These are phyloP conservation scores for Leptura quadrifasciata DNA, from an alignment of 2,888 invertebrate species.

Conservation along the genomic window DNA sequence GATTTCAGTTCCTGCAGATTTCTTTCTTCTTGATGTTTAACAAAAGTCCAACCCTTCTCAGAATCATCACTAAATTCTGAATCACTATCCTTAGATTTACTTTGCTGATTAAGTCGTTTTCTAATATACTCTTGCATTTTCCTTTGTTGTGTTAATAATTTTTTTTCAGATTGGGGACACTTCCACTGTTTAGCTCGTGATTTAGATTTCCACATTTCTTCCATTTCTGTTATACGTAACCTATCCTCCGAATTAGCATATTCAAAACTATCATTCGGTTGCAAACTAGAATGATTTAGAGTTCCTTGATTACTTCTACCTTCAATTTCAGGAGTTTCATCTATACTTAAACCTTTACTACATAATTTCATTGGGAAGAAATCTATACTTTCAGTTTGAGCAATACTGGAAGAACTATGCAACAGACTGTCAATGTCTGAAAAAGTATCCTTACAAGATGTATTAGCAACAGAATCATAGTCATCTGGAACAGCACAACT, in stretches of 20 bases:
- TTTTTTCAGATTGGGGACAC: slow-evolving; percentile 53
- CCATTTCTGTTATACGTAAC: background rate
- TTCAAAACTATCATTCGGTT: background rate
- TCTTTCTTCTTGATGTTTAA: slow-evolving; percentile 67
- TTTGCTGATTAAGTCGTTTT: slow-evolving; percentile 56
- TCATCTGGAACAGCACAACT: slow-evolving; percentile 71
- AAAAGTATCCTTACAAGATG: slow-evolving; percentile 80
- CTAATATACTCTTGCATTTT: slow-evolving; percentile 74
- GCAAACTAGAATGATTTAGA: background rate
- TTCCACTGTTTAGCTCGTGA: background rate
- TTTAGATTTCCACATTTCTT: background rate
- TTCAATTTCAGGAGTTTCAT: slow-evolving; percentile 3
- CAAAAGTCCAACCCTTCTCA: slow-evolving; percentile 76
- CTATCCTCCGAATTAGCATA: background rate
- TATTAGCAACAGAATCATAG: slow-evolving; percentile 74
- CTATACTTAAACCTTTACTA: slow-evolving; percentile 1
- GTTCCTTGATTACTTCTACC: background rate
- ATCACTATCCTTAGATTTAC: slow-evolving; percentile 70
- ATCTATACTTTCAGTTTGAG: slow-evolving; percentile 71
- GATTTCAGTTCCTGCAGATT: slow-evolving; percentile 7
- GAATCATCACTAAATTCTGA: slow-evolving; percentile 72
- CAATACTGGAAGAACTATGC: slow-evolving; percentile 74
- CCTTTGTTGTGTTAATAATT: slow-evolving; percentile 70
- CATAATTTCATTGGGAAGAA: background rate
- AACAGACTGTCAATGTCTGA: slow-evolving; percentile 76